These are phyloP conservation scores for Melinaea menophilus DNA, from an alignment of 2,888 invertebrate species.

Conservation along the genomic window DNA sequence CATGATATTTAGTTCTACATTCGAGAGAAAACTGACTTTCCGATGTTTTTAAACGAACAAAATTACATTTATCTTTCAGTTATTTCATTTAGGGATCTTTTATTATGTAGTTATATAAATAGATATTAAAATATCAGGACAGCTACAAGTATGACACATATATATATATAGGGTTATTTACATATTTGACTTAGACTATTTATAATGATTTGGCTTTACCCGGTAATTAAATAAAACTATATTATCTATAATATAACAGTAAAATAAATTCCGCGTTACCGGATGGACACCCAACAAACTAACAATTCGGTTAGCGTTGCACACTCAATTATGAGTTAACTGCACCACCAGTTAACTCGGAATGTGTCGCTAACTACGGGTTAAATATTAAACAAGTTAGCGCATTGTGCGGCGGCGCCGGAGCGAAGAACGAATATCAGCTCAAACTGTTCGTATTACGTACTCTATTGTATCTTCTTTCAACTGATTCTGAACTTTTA, in stretches of 20 bases:
- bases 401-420: constrained; percentile 36
- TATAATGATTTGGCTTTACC: too few relatives aligned
- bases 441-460: constrained; percentile 33
- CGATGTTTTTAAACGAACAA: constrained; percentile 16
- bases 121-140: too few relatives aligned
- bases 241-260: too few relatives aligned
- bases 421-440: constrained; percentile 32
- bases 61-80: not conserved
- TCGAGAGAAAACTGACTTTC: constrained; percentile 43
- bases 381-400: constrained; percentile 53
- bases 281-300: constrained; percentile 33
- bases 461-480: constrained; percentile 21
- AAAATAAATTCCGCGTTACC: constrained; percentile 7
- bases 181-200: too few relatives aligned
- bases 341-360: constrained; percentile 48
- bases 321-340: constrained; percentile 57
- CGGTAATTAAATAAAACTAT: too few relatives aligned
- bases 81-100: not conserved
- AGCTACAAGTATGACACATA: too few relatives aligned
- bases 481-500: constrained; percentile 19
- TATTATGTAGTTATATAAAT: too few relatives aligned
- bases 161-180: too few relatives aligned
- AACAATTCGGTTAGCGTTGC: constrained; percentile 41
- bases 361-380: constrained; percentile 53
- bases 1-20: constrained; percentile 45